Evolutionary conservation across 2,113 vertebrate genomes (phyloP).

Genomic region (Rousettus leschenaultii): DNA sequence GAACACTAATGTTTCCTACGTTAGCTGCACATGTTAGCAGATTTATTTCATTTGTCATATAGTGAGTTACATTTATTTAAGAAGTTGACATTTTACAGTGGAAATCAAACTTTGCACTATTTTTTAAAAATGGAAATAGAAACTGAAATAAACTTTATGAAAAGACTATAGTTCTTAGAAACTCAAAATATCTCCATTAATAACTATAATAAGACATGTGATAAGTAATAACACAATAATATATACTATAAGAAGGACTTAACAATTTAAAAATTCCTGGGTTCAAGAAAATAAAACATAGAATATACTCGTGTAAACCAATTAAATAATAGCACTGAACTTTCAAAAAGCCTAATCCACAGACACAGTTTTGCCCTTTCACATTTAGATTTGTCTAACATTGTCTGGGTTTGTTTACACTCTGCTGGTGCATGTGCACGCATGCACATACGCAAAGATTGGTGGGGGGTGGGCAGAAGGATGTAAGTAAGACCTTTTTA

Average conservation of each 20-base stretch:
- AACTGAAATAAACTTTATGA: neutral
- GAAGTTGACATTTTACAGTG: neutral
- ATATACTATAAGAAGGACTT: neutral
- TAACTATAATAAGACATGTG: neutral
- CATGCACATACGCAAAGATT: neutral
- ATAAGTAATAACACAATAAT: neutral
- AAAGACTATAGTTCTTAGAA: neutral
- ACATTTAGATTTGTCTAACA: neutral
- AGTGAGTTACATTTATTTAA: neutral
- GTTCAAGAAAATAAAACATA: slow-evolving; percentile 18
- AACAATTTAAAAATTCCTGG: neutral
- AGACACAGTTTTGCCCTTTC: neutral
- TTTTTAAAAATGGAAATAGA: neutral
- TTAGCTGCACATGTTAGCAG: neutral
- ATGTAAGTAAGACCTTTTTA: neutral
- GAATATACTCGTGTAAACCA: neutral
- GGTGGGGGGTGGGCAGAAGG: fast-evolving
- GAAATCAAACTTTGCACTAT: neutral
- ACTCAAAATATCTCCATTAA: neutral
- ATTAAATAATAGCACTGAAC: neutral
- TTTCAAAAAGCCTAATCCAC: neutral
- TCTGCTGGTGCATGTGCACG: fast-evolving
- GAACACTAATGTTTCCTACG: neutral
- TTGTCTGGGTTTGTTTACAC: neutral
- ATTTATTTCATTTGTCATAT: neutral